phyloP scores from a whole-genome alignment of 2,888 invertebrate genomes.

The Patella pellucida region DNA sequence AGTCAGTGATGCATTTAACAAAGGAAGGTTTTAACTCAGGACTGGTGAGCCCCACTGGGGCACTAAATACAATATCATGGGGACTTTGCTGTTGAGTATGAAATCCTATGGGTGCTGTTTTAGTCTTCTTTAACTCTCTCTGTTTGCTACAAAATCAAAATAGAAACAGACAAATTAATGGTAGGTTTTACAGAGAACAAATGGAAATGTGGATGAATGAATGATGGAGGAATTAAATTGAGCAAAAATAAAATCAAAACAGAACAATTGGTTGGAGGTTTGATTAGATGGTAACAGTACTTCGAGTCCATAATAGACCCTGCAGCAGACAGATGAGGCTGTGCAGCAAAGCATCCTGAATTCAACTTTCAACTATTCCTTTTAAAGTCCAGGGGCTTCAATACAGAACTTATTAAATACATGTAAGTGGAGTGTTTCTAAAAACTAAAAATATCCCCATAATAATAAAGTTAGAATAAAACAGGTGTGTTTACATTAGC shows the following conservation, averaged over 20 bases:
- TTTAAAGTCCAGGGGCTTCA: too few relatives aligned
- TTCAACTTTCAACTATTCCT: too few relatives aligned
- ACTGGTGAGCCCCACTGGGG: constrained; percentile 25
- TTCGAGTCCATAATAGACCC: too few relatives aligned
- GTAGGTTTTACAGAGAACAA: constrained; percentile 1
- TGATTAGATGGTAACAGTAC: neutral
- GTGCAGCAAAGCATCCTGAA: too few relatives aligned
- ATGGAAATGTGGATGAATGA: neutral
- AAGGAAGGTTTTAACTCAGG: constrained; percentile 42
- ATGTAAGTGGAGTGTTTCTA: too few relatives aligned
- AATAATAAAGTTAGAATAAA: too few relatives aligned
- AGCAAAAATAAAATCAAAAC: constrained; percentile 6
- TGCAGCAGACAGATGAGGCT: too few relatives aligned
- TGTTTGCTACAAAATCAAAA: constrained; percentile 50
- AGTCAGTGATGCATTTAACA: constrained; percentile 56
- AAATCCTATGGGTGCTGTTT: constrained; percentile 53
- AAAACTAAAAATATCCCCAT: too few relatives aligned
- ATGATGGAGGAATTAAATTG: neutral
- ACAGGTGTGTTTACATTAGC: too few relatives aligned
- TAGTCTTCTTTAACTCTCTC: constrained; percentile 58
- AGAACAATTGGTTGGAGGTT: neutral
- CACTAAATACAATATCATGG: constrained; percentile 26
- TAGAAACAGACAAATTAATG: constrained; percentile 22
- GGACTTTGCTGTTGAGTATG: constrained; percentile 15
- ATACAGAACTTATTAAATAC: too few relatives aligned